Conservation (phyloP, 2,797 vertebrate genomes). For the Takifugu ocellatus region DNA sequence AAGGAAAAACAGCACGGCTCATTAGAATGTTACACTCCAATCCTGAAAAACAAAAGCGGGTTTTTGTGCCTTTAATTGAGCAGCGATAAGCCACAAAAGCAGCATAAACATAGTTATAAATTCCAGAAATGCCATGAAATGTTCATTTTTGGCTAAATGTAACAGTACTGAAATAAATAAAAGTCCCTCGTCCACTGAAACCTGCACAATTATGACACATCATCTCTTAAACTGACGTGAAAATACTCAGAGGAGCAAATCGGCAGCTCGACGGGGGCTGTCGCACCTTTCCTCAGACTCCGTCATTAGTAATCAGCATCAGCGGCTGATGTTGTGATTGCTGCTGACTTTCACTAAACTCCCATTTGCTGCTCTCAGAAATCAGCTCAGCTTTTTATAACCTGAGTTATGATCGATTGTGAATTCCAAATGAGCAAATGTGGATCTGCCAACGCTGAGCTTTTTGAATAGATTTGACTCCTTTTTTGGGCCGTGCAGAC, state of each 20-base stretch:
- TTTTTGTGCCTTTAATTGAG: too few species aligned
- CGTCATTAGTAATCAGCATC: background rate
- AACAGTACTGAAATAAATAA: too few species aligned
- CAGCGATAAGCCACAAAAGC: too few species aligned
- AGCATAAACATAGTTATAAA: too few species aligned
- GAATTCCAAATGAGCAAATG: conserved; percentile 12
- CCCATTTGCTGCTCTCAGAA: background rate
- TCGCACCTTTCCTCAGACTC: background rate
- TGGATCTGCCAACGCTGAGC: conserved; percentile 4
- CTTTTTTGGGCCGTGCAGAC: conserved; percentile 3
- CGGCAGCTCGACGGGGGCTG: background rate
- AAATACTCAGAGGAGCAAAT: background rate
- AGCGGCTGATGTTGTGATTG: too few species aligned
- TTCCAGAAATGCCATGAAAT: too few species aligned
- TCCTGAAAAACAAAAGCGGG: background rate
- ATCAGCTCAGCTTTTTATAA: too few species aligned
- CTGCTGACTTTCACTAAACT: too few species aligned
- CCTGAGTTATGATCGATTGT: conserved; percentile 3
- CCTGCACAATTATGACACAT: background rate
- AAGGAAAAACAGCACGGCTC: background rate
- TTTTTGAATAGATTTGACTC: conserved; percentile 13
- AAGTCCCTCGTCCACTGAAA: too few species aligned
- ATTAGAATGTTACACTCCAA: conserved; percentile 3
- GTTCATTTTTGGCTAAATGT: too few species aligned
- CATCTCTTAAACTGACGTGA: conserved; percentile 6